Conservation (phyloP, 2,113 vertebrate species). For the Strix aluco region DNA sequence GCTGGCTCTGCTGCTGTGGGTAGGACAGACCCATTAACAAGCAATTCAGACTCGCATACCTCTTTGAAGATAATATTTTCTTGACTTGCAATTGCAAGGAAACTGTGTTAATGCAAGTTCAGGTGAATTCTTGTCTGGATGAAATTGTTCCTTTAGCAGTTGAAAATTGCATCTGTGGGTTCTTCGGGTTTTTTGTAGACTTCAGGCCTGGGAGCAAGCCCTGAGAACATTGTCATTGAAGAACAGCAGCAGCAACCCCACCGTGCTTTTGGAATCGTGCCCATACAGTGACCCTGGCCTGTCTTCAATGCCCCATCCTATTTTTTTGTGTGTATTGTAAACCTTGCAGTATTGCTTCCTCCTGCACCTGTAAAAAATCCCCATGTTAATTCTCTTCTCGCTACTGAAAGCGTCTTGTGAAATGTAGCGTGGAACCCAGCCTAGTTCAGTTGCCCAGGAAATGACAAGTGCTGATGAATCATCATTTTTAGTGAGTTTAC, state of each 20-base stretch:
- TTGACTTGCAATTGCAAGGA: not conserved
- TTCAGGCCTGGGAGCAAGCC: not conserved
- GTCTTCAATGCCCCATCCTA: not conserved
- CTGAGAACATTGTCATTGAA: not conserved
- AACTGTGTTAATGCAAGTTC: not conserved
- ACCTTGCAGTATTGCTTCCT: not conserved
- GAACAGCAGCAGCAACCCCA: not conserved
- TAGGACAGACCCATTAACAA: not conserved
- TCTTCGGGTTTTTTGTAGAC: conserved; percentile 13
- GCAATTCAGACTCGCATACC: not conserved
- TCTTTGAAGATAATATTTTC: not conserved
- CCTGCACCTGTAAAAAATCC: not conserved
- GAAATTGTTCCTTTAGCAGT: not conserved
- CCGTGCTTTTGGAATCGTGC: not conserved
- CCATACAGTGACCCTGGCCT: not conserved
- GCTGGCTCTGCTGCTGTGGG: not conserved
- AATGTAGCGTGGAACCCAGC: not conserved
- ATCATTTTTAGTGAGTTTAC: conserved; percentile 10
- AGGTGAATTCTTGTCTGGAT: not conserved
- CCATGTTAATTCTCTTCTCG: not conserved
- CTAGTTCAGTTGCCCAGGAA: not conserved
- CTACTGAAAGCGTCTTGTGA: not conserved
- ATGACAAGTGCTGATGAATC: not conserved
- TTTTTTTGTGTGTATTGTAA: not conserved
- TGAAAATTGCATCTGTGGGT: fast-evolving